These are phyloP conservation scores for Passer montanus DNA, from an alignment of 2,113 vertebrate species.

Conservation along the genomic window DNA sequence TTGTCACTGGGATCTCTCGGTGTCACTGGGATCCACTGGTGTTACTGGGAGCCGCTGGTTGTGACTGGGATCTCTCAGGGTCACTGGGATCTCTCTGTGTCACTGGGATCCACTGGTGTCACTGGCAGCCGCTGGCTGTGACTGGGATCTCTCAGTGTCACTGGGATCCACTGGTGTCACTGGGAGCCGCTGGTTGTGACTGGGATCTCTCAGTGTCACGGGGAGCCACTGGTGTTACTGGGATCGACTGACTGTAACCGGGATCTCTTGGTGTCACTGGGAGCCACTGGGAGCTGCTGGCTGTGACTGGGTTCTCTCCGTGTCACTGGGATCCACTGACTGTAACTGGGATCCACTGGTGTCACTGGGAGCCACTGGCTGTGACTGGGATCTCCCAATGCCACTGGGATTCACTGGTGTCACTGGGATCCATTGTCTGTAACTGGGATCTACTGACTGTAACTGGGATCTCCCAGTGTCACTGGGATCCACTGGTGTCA, in stretches of 20 bases:
- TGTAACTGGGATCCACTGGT: neutral
- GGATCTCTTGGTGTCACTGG: fast-evolving
- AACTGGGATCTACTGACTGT: neutral
- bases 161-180: neutral
- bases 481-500: neutral
- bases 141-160: fast-evolving
- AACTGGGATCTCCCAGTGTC: neutral
- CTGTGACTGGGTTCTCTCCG: no score
- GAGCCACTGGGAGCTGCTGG: neutral
- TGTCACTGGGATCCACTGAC: no score
- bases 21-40: neutral
- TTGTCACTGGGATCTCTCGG: fast-evolving
- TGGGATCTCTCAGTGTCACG: fast-evolving
- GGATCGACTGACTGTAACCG: neutral
- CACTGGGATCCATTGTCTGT: no score
- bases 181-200: no score
- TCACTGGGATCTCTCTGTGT: fast-evolving
- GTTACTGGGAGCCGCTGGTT: neutral
- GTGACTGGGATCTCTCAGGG: no score
- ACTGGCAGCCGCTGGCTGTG: neutral
- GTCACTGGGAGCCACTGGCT: neutral
- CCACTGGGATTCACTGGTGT: no score
- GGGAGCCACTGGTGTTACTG: neutral
- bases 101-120: neutral
- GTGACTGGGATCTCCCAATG: neutral